Conservation (phyloP, 2,888 invertebrate species). For the Chalcis sispes region DNA sequence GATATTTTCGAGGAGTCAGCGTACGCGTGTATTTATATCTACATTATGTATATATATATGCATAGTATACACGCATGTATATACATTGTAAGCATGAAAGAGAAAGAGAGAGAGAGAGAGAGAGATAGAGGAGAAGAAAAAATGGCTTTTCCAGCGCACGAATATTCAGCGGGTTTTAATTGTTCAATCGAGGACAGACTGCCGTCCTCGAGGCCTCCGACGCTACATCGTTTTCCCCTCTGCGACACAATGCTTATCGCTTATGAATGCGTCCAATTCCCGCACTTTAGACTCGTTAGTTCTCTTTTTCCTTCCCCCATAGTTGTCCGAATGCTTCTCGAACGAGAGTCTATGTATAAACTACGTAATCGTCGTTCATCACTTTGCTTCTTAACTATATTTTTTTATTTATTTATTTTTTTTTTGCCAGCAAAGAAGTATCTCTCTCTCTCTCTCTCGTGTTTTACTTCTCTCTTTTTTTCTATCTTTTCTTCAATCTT, state of each 20-base stretch:
- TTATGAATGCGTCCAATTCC: constrained; percentile 37
- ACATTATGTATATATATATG: too few species aligned
- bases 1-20: constrained; percentile 43
- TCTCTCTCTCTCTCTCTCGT: background rate
- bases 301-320: background rate
- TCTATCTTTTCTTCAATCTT: background rate
- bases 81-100: too few species aligned
- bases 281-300: constrained; percentile 47
- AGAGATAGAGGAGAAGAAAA: background rate
- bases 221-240: background rate
- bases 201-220: background rate
- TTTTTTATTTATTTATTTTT: too few species aligned
- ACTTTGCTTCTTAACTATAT: too few species aligned
- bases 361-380: too few species aligned
- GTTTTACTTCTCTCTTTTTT: background rate
- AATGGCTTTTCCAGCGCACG: constrained; percentile 11
- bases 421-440: too few species aligned
- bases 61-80: too few species aligned
- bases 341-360: background rate
- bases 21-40: too few species aligned
- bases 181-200: constrained; percentile 39
- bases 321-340: too few species aligned
- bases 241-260: constrained; percentile 38
- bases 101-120: background rate
- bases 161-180: constrained; percentile 52